Conservation (phyloP, 1,140 invertebrate genomes). For the Apis mellifera region DNA sequence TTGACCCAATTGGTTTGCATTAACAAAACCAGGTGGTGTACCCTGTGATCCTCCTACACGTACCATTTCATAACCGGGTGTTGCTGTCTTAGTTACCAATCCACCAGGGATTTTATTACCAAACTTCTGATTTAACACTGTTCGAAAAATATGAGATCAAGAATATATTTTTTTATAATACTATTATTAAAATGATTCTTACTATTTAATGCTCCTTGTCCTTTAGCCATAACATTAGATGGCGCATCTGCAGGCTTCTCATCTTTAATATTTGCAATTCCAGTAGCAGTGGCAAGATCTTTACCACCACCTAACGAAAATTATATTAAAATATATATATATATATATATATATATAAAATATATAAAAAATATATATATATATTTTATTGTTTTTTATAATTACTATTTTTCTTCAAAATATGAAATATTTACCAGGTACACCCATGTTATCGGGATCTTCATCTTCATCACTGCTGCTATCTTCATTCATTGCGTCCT, state of each 20-base stretch:
- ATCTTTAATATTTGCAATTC: slow-evolving; percentile 80
- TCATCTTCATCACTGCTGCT: slow-evolving; percentile 92
- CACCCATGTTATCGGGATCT: slow-evolving; percentile 94
- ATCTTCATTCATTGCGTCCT: slow-evolving; percentile 83
- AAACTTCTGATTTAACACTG: slow-evolving; percentile 72
- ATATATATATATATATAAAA: background rate
- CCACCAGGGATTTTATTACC: slow-evolving; percentile 80
- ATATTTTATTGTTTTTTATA: too few species aligned
- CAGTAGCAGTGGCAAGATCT: slow-evolving; percentile 88
- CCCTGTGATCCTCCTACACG: slow-evolving; percentile 75
- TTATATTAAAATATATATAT: slow-evolving; percentile 28
- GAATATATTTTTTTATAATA: background rate
- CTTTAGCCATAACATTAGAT: slow-evolving; percentile 60
- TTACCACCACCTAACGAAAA: slow-evolving; percentile 87
- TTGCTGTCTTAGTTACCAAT: slow-evolving; percentile 80
- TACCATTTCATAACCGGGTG: slow-evolving; percentile 81
- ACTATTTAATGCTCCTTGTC: slow-evolving; percentile 69
- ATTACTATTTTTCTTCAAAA: background rate
- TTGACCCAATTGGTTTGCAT: slow-evolving; percentile 68
- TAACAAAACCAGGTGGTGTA: slow-evolving; percentile 65
- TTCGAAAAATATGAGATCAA: slow-evolving; percentile 6
- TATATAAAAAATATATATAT: too few species aligned
- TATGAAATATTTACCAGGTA: slow-evolving; percentile 85
- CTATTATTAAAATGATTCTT: slow-evolving; percentile 19
- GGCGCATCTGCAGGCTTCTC: slow-evolving; percentile 59